Conservation (phyloP, 2,113 vertebrate species). For the Saccopteryx bilineata region DNA sequence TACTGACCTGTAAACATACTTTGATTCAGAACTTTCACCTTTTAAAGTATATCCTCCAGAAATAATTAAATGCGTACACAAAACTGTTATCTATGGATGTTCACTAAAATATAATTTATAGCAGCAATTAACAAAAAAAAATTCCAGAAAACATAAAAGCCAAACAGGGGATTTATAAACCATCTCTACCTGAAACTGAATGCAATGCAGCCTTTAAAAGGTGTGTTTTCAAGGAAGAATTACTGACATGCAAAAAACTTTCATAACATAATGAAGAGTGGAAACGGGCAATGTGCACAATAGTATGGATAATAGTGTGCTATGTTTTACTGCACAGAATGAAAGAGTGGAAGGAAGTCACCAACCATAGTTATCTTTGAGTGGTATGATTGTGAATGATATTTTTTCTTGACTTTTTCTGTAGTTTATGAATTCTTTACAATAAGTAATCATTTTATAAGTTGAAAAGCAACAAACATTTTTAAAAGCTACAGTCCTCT, state of each 20-base stretch:
- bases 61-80: not conserved
- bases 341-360: constrained; percentile 24
- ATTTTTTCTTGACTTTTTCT: not conserved
- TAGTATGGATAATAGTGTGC: not conserved
- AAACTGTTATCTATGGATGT: not conserved
- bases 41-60: not conserved
- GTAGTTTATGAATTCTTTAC: constrained; percentile 28
- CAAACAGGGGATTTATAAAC: not conserved
- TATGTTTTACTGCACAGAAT: not conserved
- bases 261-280: not conserved
- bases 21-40: not conserved
- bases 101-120: not conserved
- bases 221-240: not conserved
- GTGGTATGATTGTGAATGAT: not conserved
- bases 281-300: not conserved
- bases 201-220: not conserved
- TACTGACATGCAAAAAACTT: not conserved
- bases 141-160: not conserved
- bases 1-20: not conserved
- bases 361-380: not conserved
- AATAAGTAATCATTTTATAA: constrained; percentile 21
- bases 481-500: not conserved
- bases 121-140: constrained; percentile 12
- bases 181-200: not conserved
- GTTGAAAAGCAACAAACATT: not conserved